Evolutionary conservation across 2,888 invertebrate genomes (phyloP).

Genomic region (Argyra leucocephala): DNA sequence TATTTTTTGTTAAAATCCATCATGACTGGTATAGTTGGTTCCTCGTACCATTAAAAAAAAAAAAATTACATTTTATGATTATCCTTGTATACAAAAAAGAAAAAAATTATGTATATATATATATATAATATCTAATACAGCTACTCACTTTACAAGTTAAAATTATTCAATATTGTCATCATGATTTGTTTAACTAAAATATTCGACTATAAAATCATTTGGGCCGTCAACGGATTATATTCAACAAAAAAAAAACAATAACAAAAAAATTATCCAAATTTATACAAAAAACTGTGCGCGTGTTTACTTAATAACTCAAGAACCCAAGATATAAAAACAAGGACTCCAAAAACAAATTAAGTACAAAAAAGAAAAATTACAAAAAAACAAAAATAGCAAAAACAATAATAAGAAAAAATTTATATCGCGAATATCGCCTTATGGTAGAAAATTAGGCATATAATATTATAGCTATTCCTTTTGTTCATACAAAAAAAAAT

Average conservation of each 20-base stretch:
- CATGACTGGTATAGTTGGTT: background rate
- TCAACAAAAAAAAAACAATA: background rate
- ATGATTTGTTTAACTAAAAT: background rate
- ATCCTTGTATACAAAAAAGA: background rate
- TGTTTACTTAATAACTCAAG: background rate
- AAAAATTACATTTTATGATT: background rate
- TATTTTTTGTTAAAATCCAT: no score
- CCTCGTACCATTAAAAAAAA: background rate
- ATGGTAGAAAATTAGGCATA: slow-evolving; percentile 4
- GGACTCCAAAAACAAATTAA: background rate
- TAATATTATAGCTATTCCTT: background rate
- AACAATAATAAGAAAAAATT: background rate
- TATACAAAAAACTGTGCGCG: background rate
- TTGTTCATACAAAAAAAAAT: background rate
- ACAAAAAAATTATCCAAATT: no score
- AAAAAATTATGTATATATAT: no score
- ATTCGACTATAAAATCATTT: background rate
- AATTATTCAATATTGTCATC: background rate
- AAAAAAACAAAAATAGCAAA: background rate
- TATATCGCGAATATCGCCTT: background rate
- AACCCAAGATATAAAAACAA: background rate
- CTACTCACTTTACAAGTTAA: background rate
- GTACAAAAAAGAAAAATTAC: background rate
- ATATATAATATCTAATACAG: background rate
- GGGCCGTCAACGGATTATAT: background rate